Conservation (phyloP, 35 echinoderm and acorn worm species). For the Anneissia japonica region DNA sequence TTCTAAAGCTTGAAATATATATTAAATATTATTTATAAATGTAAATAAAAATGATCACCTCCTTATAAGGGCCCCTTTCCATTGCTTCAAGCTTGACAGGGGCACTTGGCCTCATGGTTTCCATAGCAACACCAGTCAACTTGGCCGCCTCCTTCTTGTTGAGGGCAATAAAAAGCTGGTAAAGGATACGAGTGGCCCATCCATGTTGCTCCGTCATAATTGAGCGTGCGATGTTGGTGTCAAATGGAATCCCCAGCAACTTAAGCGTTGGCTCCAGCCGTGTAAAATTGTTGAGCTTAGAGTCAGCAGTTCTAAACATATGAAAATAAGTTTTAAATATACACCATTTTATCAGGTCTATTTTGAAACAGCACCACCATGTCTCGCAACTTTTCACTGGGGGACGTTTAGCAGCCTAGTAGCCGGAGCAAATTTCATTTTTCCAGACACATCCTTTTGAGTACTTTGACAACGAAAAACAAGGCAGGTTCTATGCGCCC, state of each 20-base stretch:
- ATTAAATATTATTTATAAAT: no score
- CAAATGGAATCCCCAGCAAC: conserved; percentile 80
- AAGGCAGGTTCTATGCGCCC: no score
- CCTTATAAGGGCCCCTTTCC: conserved; percentile 79
- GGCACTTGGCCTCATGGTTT: conserved; percentile 84
- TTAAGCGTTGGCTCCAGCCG: conserved; percentile 85
- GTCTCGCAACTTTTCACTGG: no score
- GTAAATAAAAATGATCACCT: conserved; percentile 29
- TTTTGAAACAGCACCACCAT: no score
- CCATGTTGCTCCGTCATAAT: conserved; percentile 84
- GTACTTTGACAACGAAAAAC: no score
- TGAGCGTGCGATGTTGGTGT: conserved; percentile 77
- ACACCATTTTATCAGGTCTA: not conserved
- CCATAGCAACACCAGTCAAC: conserved; percentile 82
- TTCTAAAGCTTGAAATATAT: no score
- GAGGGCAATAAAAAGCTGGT: conserved; percentile 87
- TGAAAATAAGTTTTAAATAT: not conserved
- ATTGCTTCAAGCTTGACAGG: conserved; percentile 95
- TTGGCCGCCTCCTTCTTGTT: conserved; percentile 88
- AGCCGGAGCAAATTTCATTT: no score
- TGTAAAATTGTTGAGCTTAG: conserved; percentile 99
- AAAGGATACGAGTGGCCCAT: conserved; percentile 78
- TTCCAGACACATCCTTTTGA: no score
- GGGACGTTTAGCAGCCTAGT: no score
- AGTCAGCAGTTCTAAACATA: conserved; percentile 84